Evolutionary conservation across 2,797 vertebrate genomes (phyloP).

Genomic region (Xenopus petersii): DNA sequence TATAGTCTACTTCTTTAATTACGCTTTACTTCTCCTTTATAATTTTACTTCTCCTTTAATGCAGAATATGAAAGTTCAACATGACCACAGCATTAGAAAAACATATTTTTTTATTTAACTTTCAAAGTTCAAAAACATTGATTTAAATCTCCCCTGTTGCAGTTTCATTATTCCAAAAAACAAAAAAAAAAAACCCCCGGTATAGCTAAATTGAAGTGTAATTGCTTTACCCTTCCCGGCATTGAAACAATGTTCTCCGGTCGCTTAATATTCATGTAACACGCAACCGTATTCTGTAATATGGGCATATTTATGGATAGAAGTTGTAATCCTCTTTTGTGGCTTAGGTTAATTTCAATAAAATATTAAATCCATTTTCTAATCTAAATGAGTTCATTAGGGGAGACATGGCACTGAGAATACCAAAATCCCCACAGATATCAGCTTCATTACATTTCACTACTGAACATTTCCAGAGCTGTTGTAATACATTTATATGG

Average conservation of each 20-base stretch:
- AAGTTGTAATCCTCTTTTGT: constrained; percentile 79
- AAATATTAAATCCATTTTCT: constrained; percentile 84
- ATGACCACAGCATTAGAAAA: neutral
- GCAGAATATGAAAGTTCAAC: neutral
- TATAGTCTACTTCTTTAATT: no score
- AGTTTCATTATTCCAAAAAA: constrained; percentile 67
- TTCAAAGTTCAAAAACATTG: constrained; percentile 51
- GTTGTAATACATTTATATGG: constrained; percentile 76
- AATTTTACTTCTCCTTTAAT: no score
- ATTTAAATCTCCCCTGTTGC: constrained; percentile 55
- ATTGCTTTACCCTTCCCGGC: constrained; percentile 65
- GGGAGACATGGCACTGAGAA: constrained; percentile 71
- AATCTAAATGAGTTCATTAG: constrained; percentile 83
- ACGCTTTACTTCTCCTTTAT: no score
- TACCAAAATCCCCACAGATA: constrained; percentile 73
- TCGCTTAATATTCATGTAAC: constrained; percentile 74
- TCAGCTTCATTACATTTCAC: constrained; percentile 75
- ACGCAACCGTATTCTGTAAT: constrained; percentile 70
- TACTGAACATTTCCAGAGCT: constrained; percentile 70
- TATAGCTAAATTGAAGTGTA: constrained; percentile 67
- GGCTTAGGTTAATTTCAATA: constrained; percentile 79
- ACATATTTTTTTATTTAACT: constrained; percentile 36
- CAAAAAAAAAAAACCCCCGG: neutral
- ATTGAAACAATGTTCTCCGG: constrained; percentile 65
- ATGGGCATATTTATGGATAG: constrained; percentile 74